Evolutionary conservation across 2,797 vertebrate species (phyloP), one percentile per base, ranked within the genome.

Genomic region (Acanthurus leucopareius): DNA sequence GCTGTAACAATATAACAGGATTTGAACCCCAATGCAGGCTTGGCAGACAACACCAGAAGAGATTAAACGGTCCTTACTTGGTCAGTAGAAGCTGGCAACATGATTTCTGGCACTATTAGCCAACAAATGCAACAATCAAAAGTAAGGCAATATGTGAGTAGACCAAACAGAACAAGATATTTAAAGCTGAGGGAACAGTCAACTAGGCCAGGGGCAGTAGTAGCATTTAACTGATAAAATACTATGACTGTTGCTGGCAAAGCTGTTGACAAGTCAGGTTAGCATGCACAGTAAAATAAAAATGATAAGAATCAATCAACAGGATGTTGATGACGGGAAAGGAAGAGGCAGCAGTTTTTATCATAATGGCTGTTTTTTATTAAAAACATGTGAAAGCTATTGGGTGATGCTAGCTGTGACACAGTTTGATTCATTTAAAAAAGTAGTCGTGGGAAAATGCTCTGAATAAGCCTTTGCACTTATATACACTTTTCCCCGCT

Each of bases 21-120:
- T 73, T 63, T 44, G 35, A 58, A 69, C 52, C 42, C 42, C 54
- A 57, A 80, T 56, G 9, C 19, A 68, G 49, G 66, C 52, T 32
- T 77, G 56, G 66, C 56, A 71, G n/a, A 52, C 52, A 42, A 54
- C 58, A 48, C 8, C 51, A 69, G n/a, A 17, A 25, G 61, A 32
- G 8, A 54, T 69, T 13, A 69, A 79, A 65, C 28, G 68, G 54
- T 42, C 77, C 67, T 52, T 75, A 79, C 80, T 70, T 71, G 67
- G 66, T 67, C 57, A 56, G 19, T 52, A 19, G 20, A 15, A 60
- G 60, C 38, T 70, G 66, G 78, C 25, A 59, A 25, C 11, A 25
- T 42, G 52, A 61, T 60, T 38, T 59, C 17, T n/a, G 61, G 32
- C 48, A 64, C 5, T 9, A 22, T 53, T 54, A 10, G 67, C 49